Conservation (phyloP, 2,888 invertebrate genomes). For the Chloroclysta siterata region DNA sequence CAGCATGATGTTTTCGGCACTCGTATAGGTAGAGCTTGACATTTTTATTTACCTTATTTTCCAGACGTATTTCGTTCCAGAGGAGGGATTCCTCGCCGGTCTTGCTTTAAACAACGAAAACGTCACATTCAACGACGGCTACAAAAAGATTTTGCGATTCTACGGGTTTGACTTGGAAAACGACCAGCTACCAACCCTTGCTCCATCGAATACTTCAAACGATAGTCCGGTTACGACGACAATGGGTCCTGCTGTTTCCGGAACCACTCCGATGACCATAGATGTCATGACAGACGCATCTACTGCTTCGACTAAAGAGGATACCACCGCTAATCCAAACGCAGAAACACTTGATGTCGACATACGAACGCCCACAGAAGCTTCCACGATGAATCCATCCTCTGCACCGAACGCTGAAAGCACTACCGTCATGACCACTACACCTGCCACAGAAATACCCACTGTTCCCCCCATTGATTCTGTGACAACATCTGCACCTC, state of each 20-base stretch:
- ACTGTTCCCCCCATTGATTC: slow-evolving; percentile 25
- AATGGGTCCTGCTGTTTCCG: slow-evolving; percentile 26
- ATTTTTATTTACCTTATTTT: slow-evolving; percentile 43
- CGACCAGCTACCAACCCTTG: slow-evolving; percentile 63
- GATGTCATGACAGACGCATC: slow-evolving; percentile 51
- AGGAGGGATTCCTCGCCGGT: slow-evolving; percentile 93
- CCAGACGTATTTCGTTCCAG: slow-evolving; percentile 93
- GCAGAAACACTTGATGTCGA: slow-evolving; percentile 61
- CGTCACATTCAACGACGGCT: slow-evolving; percentile 89
- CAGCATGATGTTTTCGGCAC: no score
- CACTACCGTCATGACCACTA: slow-evolving; percentile 41
- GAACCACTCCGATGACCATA: slow-evolving; percentile 42
- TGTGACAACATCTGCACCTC: slow-evolving; percentile 19
- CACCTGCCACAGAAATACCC: slow-evolving; percentile 27
- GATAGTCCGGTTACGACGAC: slow-evolving; percentile 48
- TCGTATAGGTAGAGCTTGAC: neutral
- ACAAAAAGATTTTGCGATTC: slow-evolving; percentile 89
- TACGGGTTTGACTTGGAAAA: slow-evolving; percentile 91
- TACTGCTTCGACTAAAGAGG: slow-evolving; percentile 55
- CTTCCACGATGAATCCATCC: slow-evolving; percentile 54
- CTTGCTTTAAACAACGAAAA: slow-evolving; percentile 91
- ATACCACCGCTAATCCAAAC: slow-evolving; percentile 64
- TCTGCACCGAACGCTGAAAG: slow-evolving; percentile 60
- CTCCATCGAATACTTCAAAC: slow-evolving; percentile 52
- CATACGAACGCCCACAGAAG: slow-evolving; percentile 50